These are phyloP conservation scores for Sipha maydis DNA, from an alignment of 2,888 invertebrate genomes.

Conservation along the genomic window DNA sequence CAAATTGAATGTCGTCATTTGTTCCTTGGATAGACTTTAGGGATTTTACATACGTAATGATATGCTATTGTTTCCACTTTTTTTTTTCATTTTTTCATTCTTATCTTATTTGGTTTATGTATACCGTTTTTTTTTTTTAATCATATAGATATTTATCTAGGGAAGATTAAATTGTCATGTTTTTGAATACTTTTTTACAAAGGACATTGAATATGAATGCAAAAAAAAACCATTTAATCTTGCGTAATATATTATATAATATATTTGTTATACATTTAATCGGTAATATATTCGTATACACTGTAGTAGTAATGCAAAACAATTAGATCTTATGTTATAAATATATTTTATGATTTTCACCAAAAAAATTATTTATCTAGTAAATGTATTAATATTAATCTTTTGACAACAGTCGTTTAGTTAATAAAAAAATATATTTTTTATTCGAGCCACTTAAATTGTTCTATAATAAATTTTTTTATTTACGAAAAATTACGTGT, in stretches of 20 bases:
- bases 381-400: background rate
- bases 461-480: background rate
- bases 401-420: background rate
- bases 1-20: slow-evolving; percentile 13
- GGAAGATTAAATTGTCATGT: slow-evolving; percentile 1
- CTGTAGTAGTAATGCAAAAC: slow-evolving; percentile 4
- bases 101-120: background rate
- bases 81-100: background rate
- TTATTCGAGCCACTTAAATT: background rate
- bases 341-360: background rate
- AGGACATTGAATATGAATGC: background rate
- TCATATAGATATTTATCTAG: background rate
- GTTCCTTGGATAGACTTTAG: background rate
- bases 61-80: slow-evolving; percentile 28
- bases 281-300: background rate
- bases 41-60: background rate
- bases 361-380: background rate
- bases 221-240: slow-evolving; percentile 42
- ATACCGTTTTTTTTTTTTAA: slow-evolving; percentile 8
- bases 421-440: background rate
- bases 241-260: slow-evolving; percentile 21
- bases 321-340: slow-evolving; percentile 4
- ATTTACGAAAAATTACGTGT: too few species aligned
- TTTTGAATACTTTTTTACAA: slow-evolving; percentile 3
- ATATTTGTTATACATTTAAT: slow-evolving; percentile 36